Evolutionary conservation across 2,797 vertebrate species (phyloP).

Genomic region (Liparis tanakae): DNA sequence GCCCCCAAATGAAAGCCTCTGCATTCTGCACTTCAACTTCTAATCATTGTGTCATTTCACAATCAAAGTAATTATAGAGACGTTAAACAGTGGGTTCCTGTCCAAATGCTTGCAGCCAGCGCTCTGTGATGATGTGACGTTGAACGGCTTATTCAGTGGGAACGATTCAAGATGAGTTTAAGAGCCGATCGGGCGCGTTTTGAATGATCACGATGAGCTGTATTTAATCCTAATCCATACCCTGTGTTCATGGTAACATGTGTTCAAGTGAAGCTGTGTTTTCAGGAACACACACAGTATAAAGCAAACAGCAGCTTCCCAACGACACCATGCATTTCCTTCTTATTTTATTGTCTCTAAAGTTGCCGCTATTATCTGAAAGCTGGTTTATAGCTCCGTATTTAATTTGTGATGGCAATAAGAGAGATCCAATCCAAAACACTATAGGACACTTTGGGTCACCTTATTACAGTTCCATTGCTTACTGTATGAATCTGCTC

Average conservation of each 20-base stretch:
- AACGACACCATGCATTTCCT: neutral
- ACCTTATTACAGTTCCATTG: neutral
- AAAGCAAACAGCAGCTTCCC: neutral
- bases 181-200: neutral
- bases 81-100: conserved; percentile 57
- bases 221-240: neutral
- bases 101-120: conserved; percentile 51
- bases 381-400: neutral
- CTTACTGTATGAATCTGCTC: neutral
- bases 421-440: neutral
- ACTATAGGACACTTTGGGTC: neutral
- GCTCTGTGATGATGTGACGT: conserved; percentile 14
- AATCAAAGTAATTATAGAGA: conserved; percentile 63
- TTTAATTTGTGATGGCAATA: neutral
- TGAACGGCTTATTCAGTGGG: neutral
- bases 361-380: neutral
- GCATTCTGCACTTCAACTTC: conserved; percentile 60
- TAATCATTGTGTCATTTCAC: conserved; percentile 64
- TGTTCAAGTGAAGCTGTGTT: neutral
- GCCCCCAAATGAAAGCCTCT: conserved; percentile 56
- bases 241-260: neutral
- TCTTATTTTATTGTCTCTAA: neutral
- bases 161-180: conserved; percentile 4
- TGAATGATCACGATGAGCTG: neutral
- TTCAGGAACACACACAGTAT: neutral